Evolutionary conservation across 1,140 invertebrate genomes (phyloP).

Genomic region (Drosophila repleta): DNA sequence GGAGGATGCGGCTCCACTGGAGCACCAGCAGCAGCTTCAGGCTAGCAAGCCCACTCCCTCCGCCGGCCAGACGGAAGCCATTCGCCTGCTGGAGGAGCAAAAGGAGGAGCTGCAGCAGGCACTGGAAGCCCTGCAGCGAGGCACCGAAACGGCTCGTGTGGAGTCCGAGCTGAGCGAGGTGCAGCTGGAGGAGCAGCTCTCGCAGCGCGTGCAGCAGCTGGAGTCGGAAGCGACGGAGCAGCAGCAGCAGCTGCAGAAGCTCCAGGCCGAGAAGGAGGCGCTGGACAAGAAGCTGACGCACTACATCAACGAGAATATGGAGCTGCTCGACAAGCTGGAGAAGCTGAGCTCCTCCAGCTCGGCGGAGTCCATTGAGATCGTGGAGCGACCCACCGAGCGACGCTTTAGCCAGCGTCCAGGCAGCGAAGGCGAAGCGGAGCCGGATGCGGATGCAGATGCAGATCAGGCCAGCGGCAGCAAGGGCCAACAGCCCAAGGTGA

Average conservation of each 20-base stretch:
- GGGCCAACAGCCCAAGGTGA: background rate
- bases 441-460: constrained; percentile 11
- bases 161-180: constrained; percentile 87
- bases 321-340: constrained; percentile 87
- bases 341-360: constrained; percentile 88
- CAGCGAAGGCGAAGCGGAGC: background rate
- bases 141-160: constrained; percentile 84
- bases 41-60: constrained; percentile 8
- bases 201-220: constrained; percentile 61
- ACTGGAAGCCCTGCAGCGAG: constrained; percentile 53
- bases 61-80: constrained; percentile 58
- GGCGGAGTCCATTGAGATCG: constrained; percentile 89
- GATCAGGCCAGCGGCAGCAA: background rate
- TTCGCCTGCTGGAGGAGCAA: constrained; percentile 74
- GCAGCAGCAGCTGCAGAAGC: constrained; percentile 77
- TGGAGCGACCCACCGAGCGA: constrained; percentile 87
- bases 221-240: constrained; percentile 86
- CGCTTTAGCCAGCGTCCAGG: constrained; percentile 84
- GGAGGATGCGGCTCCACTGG: constrained; percentile 31
- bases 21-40: background rate
- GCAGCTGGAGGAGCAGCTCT: constrained; percentile 88
- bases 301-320: constrained; percentile 88
- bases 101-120: constrained; percentile 68
- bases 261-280: constrained; percentile 85
- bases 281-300: constrained; percentile 86